Conservation (phyloP, 2,888 invertebrate species). For the Agonum fuliginosum region DNA sequence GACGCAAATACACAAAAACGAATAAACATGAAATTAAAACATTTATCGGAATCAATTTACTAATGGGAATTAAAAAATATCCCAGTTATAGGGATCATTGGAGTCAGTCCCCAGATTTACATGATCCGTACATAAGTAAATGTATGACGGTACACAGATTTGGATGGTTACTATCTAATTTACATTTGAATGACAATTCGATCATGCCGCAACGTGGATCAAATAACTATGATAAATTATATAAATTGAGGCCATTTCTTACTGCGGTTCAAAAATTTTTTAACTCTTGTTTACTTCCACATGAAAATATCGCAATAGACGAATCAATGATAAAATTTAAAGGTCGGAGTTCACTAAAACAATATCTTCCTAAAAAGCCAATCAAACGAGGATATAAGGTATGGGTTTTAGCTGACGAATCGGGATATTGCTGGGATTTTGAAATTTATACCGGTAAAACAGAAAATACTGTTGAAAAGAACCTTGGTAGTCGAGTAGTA, state of each 20-base stretch:
- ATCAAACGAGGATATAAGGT: conserved; percentile 60
- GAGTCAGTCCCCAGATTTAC: conserved; percentile 4
- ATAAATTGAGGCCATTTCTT: conserved; percentile 18
- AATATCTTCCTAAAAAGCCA: conserved; percentile 60
- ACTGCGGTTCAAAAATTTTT: conserved; percentile 1
- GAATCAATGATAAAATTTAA: conserved; percentile 40
- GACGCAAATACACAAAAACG: conserved; percentile 1
- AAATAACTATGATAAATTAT: conserved; percentile 16
- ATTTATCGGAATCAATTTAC: conserved; percentile 6
- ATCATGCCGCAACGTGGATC: background rate
- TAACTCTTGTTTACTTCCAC: background rate
- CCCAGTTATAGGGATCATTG: too few species aligned
- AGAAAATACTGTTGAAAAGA: conserved; percentile 61
- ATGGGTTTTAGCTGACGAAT: conserved; percentile 61
- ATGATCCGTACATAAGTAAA: conserved; percentile 30
- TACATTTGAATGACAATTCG: background rate
- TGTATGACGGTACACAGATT: conserved; percentile 1
- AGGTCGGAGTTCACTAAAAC: conserved; percentile 50
- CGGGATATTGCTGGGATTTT: conserved; percentile 62
- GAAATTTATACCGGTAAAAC: conserved; percentile 65
- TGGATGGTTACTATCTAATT: conserved; percentile 9
- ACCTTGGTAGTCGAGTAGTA: conserved; percentile 63
- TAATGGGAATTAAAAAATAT: too few species aligned
- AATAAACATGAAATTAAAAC: background rate
- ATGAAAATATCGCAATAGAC: conserved; percentile 32